Percentiles rank a stretch among this genome's conserved stretches.
Conservation (phyloP, 2,113 vertebrate species). For the Pionites leucogaster region DNA sequence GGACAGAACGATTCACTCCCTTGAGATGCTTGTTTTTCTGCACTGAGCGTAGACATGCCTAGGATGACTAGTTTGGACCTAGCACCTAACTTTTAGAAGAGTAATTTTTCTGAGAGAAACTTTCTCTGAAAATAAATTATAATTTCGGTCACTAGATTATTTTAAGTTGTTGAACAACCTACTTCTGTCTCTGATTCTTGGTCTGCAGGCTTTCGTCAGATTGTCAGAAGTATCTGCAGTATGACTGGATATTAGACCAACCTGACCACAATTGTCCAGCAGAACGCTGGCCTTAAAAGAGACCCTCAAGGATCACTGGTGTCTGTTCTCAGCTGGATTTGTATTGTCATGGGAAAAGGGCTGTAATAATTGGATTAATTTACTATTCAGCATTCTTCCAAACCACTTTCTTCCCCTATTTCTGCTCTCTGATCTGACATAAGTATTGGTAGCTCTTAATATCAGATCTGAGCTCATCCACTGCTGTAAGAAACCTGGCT, state of each 20-base stretch:
- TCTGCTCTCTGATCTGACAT: neutral
- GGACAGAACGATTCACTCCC: neutral
- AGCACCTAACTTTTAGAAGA: neutral
- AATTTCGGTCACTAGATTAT: neutral
- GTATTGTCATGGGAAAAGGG: neutral
- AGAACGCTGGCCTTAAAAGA: neutral
- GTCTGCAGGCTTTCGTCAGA: neutral
- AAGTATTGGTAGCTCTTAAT: neutral
- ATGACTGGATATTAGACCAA: neutral
- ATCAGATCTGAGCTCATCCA: neutral
- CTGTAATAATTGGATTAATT: neutral
- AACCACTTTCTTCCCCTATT: neutral
- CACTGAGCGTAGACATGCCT: fast-evolving
- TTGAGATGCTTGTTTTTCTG: neutral
- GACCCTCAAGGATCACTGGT: neutral
- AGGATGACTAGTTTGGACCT: neutral
- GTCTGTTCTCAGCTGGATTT: neutral
- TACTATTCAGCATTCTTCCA: neutral
- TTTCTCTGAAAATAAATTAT: neutral
- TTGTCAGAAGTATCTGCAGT: neutral
- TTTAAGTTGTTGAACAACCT: neutral
- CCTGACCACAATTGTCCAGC: neutral
- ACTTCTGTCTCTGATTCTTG: neutral
- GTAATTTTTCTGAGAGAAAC: neutral
- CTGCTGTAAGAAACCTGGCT: neutral